Evolutionary conservation across 2,888 invertebrate species (phyloP), one percentile per base, ranked within the genome.

Genomic region (Tinea trinotella): DNA sequence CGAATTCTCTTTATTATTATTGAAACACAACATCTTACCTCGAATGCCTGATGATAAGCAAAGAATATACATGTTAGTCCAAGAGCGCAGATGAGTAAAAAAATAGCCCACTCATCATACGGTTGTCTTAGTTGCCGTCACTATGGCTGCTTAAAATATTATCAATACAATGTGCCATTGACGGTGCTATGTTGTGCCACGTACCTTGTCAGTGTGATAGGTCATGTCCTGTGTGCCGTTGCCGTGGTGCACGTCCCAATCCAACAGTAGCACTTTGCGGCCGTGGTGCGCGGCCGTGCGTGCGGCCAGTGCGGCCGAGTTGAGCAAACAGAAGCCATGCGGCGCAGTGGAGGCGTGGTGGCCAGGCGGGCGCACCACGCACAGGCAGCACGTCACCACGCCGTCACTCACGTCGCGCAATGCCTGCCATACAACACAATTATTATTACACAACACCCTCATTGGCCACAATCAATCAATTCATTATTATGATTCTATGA

Each of bases 171-270:
- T n/a, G n/a, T n/a, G n/a, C n/a, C n/a, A n/a, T n/a, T n/a, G n/a
- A n/a, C n/a, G n/a, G n/a, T n/a, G n/a, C n/a, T n/a, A n/a, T 7
- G 3, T 22, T 22, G 22, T 7, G 7, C 7, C 4, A 22, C 35
- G 10, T 7, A 40, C 40, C 40, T 40, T 40, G 13, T 40, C 13
- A 15, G 7, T 40, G 13, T 40, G n/a, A 62, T 94, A 92, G 53
- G 96, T 95, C 57, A 94, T 90, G 49, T 90, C 88, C 74, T 96
- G 95, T 6, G 94, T 95, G 1, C 97, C 98, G 71, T 98, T 96
- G 9, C 98, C 98, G 70, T 98, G 98, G 68, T 98, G 98, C 1
- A 98, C 92, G 74, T 98, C 98, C 95, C 98, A 98, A 82, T 98
- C 98, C 0, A 98, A 73, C 54, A 98, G 90, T 40, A 94, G 66